Conservation (phyloP, 2,113 vertebrate genomes). For the Hippocampus comes region DNA sequence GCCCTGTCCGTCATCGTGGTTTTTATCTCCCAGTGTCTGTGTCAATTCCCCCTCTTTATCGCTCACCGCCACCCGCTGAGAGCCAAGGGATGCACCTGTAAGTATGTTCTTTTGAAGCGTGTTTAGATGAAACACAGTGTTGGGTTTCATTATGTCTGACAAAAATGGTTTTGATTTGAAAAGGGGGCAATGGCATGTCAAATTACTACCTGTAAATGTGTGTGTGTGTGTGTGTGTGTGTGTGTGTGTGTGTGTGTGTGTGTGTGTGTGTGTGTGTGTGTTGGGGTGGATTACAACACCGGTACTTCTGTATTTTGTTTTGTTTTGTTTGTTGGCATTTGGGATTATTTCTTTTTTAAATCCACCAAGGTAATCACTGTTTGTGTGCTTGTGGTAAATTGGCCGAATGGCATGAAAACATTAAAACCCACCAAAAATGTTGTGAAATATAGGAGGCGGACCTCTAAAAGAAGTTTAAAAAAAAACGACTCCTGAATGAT, state of each 20-base stretch:
- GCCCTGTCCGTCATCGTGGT: constrained; percentile 72
- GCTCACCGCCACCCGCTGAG: constrained; percentile 76
- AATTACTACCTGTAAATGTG: background rate
- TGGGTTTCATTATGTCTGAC: constrained; percentile 12
- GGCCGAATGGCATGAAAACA: background rate
- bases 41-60: constrained; percentile 84
- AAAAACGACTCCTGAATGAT: background rate
- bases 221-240: background rate
- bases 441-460: no score
- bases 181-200: background rate
- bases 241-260: background rate
- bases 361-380: background rate
- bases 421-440: no score
- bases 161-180: background rate
- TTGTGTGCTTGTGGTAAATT: background rate
- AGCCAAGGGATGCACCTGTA: constrained; percentile 58
- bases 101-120: constrained; percentile 24
- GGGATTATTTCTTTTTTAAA: constrained; percentile 15
- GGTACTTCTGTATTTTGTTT: background rate
- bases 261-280: background rate
- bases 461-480: no score
- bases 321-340: constrained; percentile 13
- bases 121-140: background rate
- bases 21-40: constrained; percentile 80
- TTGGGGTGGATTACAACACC: background rate